phyloP scores from a whole-genome alignment of 1,140 invertebrate genomes.

The Cylas formicarius region DNA sequence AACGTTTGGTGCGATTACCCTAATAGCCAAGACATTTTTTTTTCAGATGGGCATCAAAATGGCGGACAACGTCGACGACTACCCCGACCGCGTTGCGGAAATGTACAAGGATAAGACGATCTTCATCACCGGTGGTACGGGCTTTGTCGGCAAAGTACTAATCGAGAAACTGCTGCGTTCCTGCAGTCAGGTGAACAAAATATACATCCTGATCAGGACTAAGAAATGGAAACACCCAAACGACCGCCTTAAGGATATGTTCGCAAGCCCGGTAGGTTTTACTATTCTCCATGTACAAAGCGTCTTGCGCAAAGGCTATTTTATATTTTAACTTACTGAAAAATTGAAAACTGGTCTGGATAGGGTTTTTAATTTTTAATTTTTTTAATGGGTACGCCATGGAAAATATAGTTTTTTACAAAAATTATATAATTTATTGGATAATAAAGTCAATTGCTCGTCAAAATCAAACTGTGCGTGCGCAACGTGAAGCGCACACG shows the following conservation, averaged over 20 bases:
- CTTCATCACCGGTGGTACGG: constrained; percentile 63
- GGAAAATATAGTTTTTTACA: too few species aligned
- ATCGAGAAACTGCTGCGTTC: constrained; percentile 79
- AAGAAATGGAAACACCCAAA: constrained; percentile 68
- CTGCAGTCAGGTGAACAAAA: constrained; percentile 61
- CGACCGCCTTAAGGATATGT: constrained; percentile 56
- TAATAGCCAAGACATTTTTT: too few species aligned
- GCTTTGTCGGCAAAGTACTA: constrained; percentile 82
- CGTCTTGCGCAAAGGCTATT: not conserved
- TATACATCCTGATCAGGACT: constrained; percentile 73
- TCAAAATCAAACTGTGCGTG: too few species aligned
- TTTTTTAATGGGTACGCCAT: too few species aligned
- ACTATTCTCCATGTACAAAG: not conserved
- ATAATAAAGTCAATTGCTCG: too few species aligned
- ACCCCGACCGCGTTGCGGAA: constrained; percentile 49
- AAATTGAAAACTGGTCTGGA: not conserved
- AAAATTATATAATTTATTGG: too few species aligned
- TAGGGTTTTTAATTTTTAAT: constrained; percentile 1
- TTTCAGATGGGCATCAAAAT: constrained; percentile 16
- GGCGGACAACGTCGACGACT: constrained; percentile 29
- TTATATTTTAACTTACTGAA: not conserved
- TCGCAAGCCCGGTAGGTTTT: constrained; percentile 56
- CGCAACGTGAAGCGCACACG: too few species aligned
- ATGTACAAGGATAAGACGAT: constrained; percentile 48
- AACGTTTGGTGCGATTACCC: too few species aligned